These are phyloP conservation scores for Lepas anatifera DNA, from an alignment of 2,888 invertebrate species.

Conservation along the genomic window DNA sequence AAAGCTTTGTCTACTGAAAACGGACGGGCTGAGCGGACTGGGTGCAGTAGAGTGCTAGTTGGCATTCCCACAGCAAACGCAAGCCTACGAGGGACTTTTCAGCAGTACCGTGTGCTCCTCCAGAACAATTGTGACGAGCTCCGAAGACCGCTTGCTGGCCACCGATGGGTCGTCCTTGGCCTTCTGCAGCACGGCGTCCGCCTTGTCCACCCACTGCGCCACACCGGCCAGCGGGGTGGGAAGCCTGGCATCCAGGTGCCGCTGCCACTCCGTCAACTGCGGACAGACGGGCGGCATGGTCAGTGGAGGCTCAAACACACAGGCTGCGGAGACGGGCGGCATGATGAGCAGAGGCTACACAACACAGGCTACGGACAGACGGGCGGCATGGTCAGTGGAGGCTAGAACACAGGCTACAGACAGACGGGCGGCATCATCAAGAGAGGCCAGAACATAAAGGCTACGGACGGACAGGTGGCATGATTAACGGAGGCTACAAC, in stretches of 20 bases:
- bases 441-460: background rate
- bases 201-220: background rate
- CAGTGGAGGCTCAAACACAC: background rate
- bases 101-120: slow-evolving; percentile 11
- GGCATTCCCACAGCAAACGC: no score
- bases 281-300: background rate
- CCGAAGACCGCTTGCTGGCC: background rate
- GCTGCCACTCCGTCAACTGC: background rate
- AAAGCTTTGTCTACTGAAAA: no score
- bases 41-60: no score
- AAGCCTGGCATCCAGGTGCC: background rate
- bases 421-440: background rate
- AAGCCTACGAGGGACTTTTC: background rate
- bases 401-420: no score
- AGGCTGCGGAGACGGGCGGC: background rate
- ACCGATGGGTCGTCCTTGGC: background rate
- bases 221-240: background rate
- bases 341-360: background rate
- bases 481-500: no score
- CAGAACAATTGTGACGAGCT: background rate
- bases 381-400: no score
- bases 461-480: no score
- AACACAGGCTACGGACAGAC: no score
- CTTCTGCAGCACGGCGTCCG: background rate
- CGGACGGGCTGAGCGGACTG: no score